phyloP scores from a whole-genome alignment of 2,797 vertebrate genomes.

The Leucoraja ocellata region DNA sequence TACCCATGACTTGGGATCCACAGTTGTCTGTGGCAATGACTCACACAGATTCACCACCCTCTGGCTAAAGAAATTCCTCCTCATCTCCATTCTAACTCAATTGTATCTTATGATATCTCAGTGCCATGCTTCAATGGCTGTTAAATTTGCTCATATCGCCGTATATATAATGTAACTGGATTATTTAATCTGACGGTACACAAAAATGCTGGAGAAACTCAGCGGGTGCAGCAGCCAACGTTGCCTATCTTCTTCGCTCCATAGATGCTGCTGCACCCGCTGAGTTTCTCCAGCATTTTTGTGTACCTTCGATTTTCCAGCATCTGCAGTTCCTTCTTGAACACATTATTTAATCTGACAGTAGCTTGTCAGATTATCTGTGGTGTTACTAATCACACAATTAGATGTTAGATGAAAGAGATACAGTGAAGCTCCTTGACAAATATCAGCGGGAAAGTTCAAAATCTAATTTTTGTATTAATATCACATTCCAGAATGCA shows the following conservation, averaged over 20 bases:
- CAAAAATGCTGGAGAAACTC: too few relatives aligned
- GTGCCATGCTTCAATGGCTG: not conserved
- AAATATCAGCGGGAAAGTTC: not conserved
- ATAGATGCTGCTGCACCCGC: too few relatives aligned
- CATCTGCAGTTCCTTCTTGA: too few relatives aligned
- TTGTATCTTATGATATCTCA: not conserved
- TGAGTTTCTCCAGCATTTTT: too few relatives aligned
- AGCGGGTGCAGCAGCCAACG: too few relatives aligned
- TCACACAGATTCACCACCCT: too few relatives aligned
- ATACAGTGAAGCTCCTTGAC: not conserved
- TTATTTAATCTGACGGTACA: not conserved
- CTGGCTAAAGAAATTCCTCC: too few relatives aligned
- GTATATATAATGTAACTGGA: not conserved
- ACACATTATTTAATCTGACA: not conserved
- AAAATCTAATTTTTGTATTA: not conserved
- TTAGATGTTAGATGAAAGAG: conserved; percentile 16
- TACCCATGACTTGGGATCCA: too few relatives aligned
- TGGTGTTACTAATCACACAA: not conserved
- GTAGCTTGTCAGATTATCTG: not conserved
- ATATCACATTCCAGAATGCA: not conserved
- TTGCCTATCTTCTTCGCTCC: too few relatives aligned
- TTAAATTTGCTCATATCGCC: not conserved
- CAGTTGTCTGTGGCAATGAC: too few relatives aligned
- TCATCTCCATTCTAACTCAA: too few relatives aligned
- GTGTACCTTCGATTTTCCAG: too few relatives aligned